Conservation (phyloP, 2,888 invertebrate species). For the Brenthis hecate region DNA sequence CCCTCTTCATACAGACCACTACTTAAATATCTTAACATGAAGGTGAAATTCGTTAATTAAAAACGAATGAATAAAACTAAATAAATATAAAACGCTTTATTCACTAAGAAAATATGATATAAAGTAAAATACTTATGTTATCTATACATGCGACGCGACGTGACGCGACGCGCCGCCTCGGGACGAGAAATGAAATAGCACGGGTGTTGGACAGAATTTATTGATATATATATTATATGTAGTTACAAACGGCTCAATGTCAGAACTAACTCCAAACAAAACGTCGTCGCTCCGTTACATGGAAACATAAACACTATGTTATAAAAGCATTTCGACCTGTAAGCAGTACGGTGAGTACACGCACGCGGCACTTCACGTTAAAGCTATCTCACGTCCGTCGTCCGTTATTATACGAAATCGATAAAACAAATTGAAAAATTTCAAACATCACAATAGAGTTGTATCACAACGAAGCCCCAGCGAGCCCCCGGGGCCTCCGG, state of each 20-base stretch:
- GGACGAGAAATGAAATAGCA: constrained; percentile 52
- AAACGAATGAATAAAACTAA: constrained; percentile 1
- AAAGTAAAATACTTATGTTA: constrained; percentile 14
- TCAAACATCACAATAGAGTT: constrained; percentile 66
- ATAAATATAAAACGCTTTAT: constrained; percentile 24
- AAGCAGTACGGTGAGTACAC: constrained; percentile 57
- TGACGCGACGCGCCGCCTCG: constrained; percentile 4
- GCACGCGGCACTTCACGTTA: constrained; percentile 50
- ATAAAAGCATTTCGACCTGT: constrained; percentile 67
- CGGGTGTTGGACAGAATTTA: constrained; percentile 76
- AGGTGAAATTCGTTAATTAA: not conserved
- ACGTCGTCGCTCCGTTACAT: constrained; percentile 54
- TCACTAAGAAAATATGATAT: constrained; percentile 22
- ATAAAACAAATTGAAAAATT: constrained; percentile 55
- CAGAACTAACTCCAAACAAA: constrained; percentile 47
- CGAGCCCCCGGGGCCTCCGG: constrained; percentile 17
- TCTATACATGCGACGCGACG: constrained; percentile 8
- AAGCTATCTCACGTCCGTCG: constrained; percentile 59
- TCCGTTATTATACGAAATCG: constrained; percentile 48
- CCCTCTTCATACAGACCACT: too few relatives aligned
- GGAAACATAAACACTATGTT: constrained; percentile 81
- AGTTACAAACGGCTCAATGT: constrained; percentile 72
- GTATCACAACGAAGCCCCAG: constrained; percentile 51
- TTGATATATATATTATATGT: constrained; percentile 56
- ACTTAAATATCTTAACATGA: not conserved